phyloP scores from a whole-genome alignment of 2,888 invertebrate species.

The Selenia dentaria region DNA sequence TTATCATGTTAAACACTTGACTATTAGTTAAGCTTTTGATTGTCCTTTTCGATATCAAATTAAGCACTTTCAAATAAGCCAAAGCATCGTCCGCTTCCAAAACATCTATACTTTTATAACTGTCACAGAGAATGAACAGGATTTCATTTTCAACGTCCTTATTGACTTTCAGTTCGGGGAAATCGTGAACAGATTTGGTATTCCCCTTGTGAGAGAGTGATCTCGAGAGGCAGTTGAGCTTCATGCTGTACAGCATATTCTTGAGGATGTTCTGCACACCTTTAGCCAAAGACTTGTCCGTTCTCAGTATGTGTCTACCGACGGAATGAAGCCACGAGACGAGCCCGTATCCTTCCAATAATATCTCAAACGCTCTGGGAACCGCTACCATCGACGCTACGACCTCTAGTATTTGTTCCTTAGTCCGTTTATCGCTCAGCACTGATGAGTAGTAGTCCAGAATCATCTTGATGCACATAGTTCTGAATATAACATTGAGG shows the following conservation, averaged over 20 bases:
- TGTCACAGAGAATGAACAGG: constrained; percentile 52
- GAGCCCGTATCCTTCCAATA: constrained; percentile 88
- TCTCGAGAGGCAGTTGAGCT: constrained; percentile 53
- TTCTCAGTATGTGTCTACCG: constrained; percentile 50
- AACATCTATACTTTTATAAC: constrained; percentile 50
- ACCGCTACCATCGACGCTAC: constrained; percentile 86
- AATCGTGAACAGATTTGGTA: constrained; percentile 27
- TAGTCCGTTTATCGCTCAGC: constrained; percentile 86
- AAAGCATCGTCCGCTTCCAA: constrained; percentile 53
- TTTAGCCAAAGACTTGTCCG: constrained; percentile 53
- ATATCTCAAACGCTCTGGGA: constrained; percentile 86
- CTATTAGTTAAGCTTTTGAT: constrained; percentile 62
- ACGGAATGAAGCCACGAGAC: constrained; percentile 87
- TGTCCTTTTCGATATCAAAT: constrained; percentile 58
- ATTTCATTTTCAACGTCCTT: constrained; percentile 69
- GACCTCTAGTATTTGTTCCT: constrained; percentile 87
- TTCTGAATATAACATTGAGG: constrained; percentile 88
- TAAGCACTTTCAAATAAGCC: constrained; percentile 54
- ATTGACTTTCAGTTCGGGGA: constrained; percentile 60
- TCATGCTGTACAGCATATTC: constrained; percentile 60
- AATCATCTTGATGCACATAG: constrained; percentile 91
- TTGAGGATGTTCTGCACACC: constrained; percentile 50
- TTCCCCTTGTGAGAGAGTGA: constrained; percentile 3
- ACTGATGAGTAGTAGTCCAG: constrained; percentile 88
- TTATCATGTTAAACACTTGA: constrained; percentile 57